These are phyloP conservation scores for Falco cherrug DNA, from an alignment of 2,797 vertebrate genomes.

Conservation along the genomic window DNA sequence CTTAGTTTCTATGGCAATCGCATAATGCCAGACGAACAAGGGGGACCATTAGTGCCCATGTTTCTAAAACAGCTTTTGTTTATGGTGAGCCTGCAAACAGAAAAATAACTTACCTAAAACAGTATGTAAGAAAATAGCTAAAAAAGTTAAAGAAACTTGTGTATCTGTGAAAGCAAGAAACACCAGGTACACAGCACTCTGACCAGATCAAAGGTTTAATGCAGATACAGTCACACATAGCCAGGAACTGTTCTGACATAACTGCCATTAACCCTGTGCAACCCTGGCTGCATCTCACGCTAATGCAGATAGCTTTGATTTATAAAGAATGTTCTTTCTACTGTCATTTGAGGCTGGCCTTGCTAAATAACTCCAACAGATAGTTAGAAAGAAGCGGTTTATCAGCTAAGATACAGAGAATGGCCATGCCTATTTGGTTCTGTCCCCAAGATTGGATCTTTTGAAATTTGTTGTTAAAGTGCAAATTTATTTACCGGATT, in stretches of 20 bases:
- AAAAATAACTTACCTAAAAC: background rate
- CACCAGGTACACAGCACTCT: background rate
- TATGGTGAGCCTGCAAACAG: background rate
- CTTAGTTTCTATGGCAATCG: background rate
- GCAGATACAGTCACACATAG: rapidly evolving
- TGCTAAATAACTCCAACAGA: background rate
- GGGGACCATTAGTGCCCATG: background rate
- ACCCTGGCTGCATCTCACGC: background rate
- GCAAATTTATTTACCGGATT: background rate
- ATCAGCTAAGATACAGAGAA: background rate
- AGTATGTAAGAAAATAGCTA: background rate
- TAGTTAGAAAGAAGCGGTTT: background rate
- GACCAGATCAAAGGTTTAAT: background rate
- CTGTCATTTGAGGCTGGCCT: background rate
- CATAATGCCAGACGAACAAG: background rate
- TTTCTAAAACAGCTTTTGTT: background rate
- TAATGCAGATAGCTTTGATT: background rate
- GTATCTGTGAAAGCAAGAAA: background rate
- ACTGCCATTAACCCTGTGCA: background rate
- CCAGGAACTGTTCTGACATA: background rate
- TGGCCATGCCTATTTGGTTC: background rate
- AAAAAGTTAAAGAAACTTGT: background rate
- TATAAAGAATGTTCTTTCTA: background rate
- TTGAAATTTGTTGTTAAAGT: background rate
- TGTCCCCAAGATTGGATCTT: background rate